Conservation (phyloP, 2,888 invertebrate genomes). For the Diplolepis rosae region DNA sequence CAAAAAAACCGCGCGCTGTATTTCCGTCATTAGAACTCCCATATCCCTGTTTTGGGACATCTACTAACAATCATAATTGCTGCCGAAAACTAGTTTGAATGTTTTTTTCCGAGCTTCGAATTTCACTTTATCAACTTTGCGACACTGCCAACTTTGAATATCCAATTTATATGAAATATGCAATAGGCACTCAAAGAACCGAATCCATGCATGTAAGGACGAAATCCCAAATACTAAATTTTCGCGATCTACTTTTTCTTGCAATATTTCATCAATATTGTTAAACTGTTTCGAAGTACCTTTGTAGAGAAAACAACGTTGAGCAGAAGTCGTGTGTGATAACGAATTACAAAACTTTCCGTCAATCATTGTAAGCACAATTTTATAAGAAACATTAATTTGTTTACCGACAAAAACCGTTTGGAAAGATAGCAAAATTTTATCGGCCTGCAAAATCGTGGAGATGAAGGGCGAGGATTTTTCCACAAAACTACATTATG, state of each 20-base stretch:
- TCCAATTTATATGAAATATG: too few species aligned
- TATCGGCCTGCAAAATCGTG: slow-evolving; percentile 40
- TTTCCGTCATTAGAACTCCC: slow-evolving; percentile 39
- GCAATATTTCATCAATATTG: too few species aligned
- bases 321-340: slow-evolving; percentile 44
- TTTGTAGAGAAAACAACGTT: slow-evolving; percentile 45
- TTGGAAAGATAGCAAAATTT: too few species aligned
- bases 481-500: slow-evolving; percentile 37
- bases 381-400: slow-evolving; percentile 39
- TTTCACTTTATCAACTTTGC: slow-evolving; percentile 40
- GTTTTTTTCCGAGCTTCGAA: slow-evolving; percentile 45
- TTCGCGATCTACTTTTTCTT: slow-evolving; percentile 38
- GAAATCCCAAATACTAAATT: slow-evolving; percentile 52
- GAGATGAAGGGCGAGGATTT: slow-evolving; percentile 41
- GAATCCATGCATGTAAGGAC: too few species aligned
- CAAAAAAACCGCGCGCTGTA: slow-evolving; percentile 43
- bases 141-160: slow-evolving; percentile 59
- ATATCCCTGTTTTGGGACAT: too few species aligned
- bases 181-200: too few species aligned
- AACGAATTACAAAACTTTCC: slow-evolving; percentile 49
- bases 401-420: slow-evolving; percentile 40
- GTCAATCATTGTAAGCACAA: slow-evolving; percentile 45
- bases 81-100: slow-evolving; percentile 48
- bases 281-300: slow-evolving; percentile 46
- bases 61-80: too few species aligned